Conservation (phyloP, 1,140 invertebrate genomes). For the Gonioctena quinquepunctata region DNA sequence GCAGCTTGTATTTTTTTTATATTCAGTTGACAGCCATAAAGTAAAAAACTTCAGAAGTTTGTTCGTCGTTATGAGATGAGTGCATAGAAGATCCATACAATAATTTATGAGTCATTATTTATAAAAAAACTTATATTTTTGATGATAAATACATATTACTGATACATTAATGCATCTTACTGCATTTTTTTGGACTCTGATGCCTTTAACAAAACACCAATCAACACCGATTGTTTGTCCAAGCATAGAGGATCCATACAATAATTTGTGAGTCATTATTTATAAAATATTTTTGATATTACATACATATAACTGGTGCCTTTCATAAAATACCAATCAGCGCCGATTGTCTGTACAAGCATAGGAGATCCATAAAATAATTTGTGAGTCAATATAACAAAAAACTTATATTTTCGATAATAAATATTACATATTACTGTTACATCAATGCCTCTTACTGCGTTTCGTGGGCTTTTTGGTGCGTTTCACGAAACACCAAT, state of each 20-base stretch:
- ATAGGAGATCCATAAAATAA: constrained; percentile 91
- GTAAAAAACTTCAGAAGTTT: too few species aligned
- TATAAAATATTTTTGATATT: too few species aligned
- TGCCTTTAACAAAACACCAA: constrained; percentile 96
- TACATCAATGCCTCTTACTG: constrained; percentile 52
- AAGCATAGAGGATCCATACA: constrained; percentile 85
- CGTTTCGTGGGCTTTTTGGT: constrained; percentile 74
- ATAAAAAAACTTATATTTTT: constrained; percentile 1
- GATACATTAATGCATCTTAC: constrained; percentile 51
- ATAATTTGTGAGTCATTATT: too few species aligned
- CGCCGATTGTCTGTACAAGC: constrained; percentile 87
- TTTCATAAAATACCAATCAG: constrained; percentile 98
- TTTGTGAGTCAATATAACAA: too few species aligned
- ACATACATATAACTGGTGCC: constrained; percentile 71
- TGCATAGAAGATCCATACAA: too few species aligned
- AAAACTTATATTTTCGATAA: constrained; percentile 4
- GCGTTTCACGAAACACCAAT: constrained; percentile 97
- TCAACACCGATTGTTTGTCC: constrained; percentile 92
- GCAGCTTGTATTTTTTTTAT: too few species aligned
- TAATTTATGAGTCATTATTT: too few species aligned
- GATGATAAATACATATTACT: background rate
- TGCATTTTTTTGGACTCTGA: constrained; percentile 69
- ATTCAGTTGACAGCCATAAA: too few species aligned
- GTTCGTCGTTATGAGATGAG: too few species aligned
- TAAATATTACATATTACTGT: background rate